A percentile compares a stretch with the other conserved stretches of the same genome.
Conservation (phyloP, 1,140 invertebrate genomes). For the Gonioctena quinquepunctata region DNA sequence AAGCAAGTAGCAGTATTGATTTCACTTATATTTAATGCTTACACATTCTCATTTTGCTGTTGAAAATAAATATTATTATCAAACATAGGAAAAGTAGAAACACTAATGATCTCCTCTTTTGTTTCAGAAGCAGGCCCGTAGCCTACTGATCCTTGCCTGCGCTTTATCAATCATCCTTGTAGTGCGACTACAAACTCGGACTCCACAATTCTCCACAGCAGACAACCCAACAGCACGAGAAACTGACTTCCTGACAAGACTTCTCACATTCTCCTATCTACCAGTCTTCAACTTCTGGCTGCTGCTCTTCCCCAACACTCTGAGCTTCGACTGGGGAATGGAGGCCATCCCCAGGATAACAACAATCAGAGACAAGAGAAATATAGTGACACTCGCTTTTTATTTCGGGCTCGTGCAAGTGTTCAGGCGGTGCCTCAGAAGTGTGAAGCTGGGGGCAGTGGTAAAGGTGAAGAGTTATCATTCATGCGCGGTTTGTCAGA, state of each 20-base stretch:
- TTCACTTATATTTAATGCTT: no score
- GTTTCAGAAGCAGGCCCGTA: constrained; percentile 69
- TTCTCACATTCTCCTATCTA: constrained; percentile 85
- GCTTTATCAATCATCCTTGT: constrained; percentile 54
- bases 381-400: constrained; percentile 71
- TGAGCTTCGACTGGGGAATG: constrained; percentile 97
- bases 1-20: no score
- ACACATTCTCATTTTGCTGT: no score
- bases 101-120: no score
- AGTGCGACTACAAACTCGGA: constrained; percentile 64
- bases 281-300: constrained; percentile 85
- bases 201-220: constrained; percentile 82
- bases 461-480: not conserved
- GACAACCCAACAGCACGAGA: constrained; percentile 89
- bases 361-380: constrained; percentile 73
- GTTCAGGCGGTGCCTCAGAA: constrained; percentile 27
- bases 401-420: constrained; percentile 60
- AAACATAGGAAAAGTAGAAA: no score
- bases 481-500: constrained; percentile 60
- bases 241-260: constrained; percentile 68
- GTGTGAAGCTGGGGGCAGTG: constrained; percentile 9
- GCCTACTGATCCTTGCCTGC: constrained; percentile 62
- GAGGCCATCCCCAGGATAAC: constrained; percentile 84
- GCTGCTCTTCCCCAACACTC: constrained; percentile 76
- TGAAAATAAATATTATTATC: no score